phyloP scores from a whole-genome alignment of 1,140 invertebrate genomes.

The Leptopilina clavipes region DNA sequence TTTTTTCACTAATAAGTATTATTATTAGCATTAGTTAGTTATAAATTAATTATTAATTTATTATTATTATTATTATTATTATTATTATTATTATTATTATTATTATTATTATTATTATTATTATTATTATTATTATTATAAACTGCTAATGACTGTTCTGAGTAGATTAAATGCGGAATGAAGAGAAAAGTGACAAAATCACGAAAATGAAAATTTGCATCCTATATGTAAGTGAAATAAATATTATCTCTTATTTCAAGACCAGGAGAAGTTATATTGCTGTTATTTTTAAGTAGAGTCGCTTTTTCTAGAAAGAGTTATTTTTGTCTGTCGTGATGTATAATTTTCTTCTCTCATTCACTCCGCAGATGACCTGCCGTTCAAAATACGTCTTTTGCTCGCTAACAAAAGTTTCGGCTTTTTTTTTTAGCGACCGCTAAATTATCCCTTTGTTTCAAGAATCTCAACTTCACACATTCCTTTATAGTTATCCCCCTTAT shows the following conservation, averaged over 20 bases:
- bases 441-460: slow-evolving; percentile 17
- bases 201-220: background rate
- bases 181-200: background rate
- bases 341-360: slow-evolving; percentile 17
- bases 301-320: slow-evolving; percentile 30
- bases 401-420: background rate
- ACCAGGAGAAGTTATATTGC: background rate
- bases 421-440: slow-evolving; percentile 8
- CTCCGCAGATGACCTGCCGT: background rate
- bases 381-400: slow-evolving; percentile 12
- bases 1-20: too few relatives aligned
- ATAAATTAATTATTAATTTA: too few relatives aligned
- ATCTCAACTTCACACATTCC: background rate
- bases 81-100: too few relatives aligned
- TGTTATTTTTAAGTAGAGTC: slow-evolving; percentile 30
- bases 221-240: slow-evolving; percentile 15
- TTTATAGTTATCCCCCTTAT: background rate
- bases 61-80: too few relatives aligned
- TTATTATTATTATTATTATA: too few relatives aligned
- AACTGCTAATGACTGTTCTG: too few relatives aligned
- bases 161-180: too few relatives aligned
- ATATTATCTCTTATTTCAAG: slow-evolving; percentile 25
- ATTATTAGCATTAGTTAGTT: too few relatives aligned
- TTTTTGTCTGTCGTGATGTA: slow-evolving; percentile 20
- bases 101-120: too few relatives aligned